A percentile compares a stretch with the other conserved stretches of the same genome.
Evolutionary conservation across 2,113 vertebrate genomes (phyloP).

Genomic region (Mirounga angustirostris): DNA sequence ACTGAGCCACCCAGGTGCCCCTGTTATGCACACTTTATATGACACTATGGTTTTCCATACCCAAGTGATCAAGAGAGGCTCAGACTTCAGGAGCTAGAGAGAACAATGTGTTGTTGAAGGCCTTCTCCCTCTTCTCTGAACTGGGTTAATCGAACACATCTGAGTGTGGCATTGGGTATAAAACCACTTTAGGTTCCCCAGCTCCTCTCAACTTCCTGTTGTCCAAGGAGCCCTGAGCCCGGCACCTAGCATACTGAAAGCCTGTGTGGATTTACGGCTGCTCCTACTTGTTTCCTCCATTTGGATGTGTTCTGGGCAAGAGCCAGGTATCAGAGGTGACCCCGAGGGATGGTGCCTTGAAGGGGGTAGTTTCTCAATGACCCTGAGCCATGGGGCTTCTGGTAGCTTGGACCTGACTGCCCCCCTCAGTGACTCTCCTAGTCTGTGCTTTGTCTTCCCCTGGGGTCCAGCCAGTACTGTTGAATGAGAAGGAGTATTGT

Average conservation of each 20-base stretch:
- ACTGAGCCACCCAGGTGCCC: too few species aligned
- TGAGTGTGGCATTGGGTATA: background rate
- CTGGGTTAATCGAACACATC: background rate
- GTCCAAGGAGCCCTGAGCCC: background rate
- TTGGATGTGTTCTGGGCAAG: conserved; percentile 13
- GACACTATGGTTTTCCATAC: background rate
- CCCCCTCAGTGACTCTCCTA: background rate
- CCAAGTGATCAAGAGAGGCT: background rate
- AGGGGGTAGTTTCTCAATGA: background rate
- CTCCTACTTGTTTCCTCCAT: background rate
- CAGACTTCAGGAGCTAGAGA: background rate
- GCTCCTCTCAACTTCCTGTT: background rate
- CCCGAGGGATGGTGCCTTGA: background rate
- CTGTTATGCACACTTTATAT: background rate
- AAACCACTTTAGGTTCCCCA: background rate
- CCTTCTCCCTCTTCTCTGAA: background rate
- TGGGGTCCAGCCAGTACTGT: too few species aligned
- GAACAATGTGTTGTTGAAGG: too few species aligned
- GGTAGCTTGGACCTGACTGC: background rate
- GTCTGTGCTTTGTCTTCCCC: background rate
- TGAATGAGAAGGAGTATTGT: background rate
- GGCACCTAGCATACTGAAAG: background rate
- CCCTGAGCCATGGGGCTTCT: background rate
- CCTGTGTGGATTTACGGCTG: background rate
- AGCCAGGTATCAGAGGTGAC: conserved; percentile 39